Percentiles rank a stretch among this genome's conserved stretches.
These are phyloP conservation scores for Luperina testacea DNA, from an alignment of 2,888 invertebrate species.

Conservation along the genomic window DNA sequence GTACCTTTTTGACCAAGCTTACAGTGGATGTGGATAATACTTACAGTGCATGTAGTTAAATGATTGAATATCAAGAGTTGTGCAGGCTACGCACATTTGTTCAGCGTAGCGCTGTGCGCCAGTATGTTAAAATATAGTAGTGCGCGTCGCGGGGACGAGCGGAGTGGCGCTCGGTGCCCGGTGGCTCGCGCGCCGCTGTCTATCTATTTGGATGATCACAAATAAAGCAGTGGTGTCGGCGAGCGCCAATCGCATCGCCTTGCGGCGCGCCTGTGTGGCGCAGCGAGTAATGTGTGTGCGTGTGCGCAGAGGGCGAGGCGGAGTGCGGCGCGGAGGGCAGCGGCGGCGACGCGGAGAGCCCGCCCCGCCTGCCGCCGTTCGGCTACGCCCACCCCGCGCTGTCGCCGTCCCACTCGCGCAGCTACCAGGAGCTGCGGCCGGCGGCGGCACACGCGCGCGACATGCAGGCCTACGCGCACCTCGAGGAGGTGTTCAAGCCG, in stretches of 20 bases:
- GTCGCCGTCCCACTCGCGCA: conserved; percentile 85
- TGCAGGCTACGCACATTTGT: conserved; percentile 5
- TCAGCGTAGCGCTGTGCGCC: background rate
- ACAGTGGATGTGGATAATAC: background rate
- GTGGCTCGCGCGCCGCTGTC: conserved; percentile 29
- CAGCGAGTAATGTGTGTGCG: conserved; percentile 64
- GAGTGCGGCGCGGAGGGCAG: conserved; percentile 76
- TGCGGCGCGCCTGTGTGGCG: conserved; percentile 30
- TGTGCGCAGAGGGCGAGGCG: conserved; percentile 84
- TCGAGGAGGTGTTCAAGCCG: conserved; percentile 81
- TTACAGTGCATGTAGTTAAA: background rate
- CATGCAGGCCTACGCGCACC: conserved; percentile 86
- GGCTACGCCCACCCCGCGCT: conserved; percentile 82
- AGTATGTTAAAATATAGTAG: conserved; percentile 3
- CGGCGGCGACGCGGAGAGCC: conserved; percentile 79
- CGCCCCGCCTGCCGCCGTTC: conserved; percentile 81
- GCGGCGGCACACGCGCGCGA: conserved; percentile 84
- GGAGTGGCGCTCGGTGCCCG: conserved; percentile 36
- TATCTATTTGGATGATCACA: conserved; percentile 68
- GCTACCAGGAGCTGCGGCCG: conserved; percentile 88
- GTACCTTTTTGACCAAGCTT: background rate
- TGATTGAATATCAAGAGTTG: background rate
- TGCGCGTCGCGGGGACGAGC: conserved; percentile 52
- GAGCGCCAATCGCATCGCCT: conserved; percentile 54
- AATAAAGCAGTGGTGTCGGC: conserved; percentile 55